These are phyloP conservation scores for Anoura caudifer DNA, from an alignment of 2,113 vertebrate species.

Conservation along the genomic window DNA sequence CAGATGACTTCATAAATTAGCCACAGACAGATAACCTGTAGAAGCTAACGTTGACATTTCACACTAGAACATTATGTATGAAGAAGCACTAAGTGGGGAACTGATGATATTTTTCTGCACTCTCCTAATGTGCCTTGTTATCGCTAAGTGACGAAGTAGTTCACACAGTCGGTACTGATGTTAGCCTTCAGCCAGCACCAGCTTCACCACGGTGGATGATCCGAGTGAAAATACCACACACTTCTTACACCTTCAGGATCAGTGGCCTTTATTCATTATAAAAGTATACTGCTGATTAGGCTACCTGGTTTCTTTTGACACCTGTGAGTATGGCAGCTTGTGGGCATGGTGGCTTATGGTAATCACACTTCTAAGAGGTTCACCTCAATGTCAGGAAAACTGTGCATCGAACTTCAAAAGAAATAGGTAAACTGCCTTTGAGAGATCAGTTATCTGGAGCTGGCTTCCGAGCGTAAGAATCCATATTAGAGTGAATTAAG, in stretches of 20 bases:
- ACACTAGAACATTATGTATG: not conserved
- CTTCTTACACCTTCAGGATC: not conserved
- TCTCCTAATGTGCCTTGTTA: slow-evolving; percentile 2
- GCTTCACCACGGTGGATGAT: not conserved
- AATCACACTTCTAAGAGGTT: not conserved
- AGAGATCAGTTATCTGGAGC: not conserved
- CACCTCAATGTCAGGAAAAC: not conserved
- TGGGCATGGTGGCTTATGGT: not conserved
- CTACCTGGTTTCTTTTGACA: not conserved
- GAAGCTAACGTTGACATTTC: slow-evolving; percentile 21
- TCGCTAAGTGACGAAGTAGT: not conserved
- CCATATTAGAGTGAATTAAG: not conserved
- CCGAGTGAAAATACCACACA: not conserved
- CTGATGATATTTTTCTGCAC: not conserved
- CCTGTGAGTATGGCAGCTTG: not conserved
- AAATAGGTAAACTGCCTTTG: not conserved
- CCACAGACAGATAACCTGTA: not conserved
- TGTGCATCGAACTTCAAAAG: not conserved
- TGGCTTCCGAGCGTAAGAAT: not conserved
- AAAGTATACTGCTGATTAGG: not conserved
- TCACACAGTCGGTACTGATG: not conserved
- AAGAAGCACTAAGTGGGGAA: slow-evolving; percentile 6
- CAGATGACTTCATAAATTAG: slow-evolving; percentile 23
- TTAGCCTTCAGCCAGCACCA: not conserved
- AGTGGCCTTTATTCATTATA: not conserved